phyloP scores from a whole-genome alignment of 37 sponge, comb jelly and placozoan species.

The Theonella swinhoei region DNA sequence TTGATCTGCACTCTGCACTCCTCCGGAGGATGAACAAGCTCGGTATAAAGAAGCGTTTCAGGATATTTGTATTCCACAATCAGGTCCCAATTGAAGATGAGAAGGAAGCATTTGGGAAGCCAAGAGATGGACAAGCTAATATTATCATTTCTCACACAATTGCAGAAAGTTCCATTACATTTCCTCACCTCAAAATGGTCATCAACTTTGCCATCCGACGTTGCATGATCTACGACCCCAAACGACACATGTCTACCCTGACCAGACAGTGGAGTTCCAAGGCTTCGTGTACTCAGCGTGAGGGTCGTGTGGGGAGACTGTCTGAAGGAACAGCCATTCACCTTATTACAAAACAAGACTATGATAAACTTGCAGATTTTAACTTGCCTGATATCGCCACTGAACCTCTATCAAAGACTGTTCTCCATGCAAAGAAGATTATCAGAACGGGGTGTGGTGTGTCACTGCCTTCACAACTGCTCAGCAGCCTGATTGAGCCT shows the following conservation, averaged over 20 bases:
- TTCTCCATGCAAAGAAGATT: constrained; percentile 40
- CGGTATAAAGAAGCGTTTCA: not conserved
- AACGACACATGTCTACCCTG: constrained; percentile 12
- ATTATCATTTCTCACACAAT: constrained; percentile 44
- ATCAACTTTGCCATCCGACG: constrained; percentile 53
- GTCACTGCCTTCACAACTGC: constrained; percentile 17
- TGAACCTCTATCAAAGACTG: constrained; percentile 14
- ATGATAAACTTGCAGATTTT: constrained; percentile 26
- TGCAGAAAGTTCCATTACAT: constrained; percentile 65
- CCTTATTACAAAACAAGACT: constrained; percentile 31
- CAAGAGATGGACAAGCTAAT: constrained; percentile 9
- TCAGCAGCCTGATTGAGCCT: constrained; percentile 23
- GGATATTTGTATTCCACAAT: constrained; percentile 43
- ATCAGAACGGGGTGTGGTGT: not conserved
- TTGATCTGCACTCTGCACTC: constrained; percentile 17
- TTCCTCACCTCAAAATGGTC: constrained; percentile 44
- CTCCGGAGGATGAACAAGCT: not conserved
- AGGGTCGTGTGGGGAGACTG: constrained; percentile 62
- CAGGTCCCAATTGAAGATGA: constrained; percentile 55
- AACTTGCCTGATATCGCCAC: constrained; percentile 40
- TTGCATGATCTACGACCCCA: constrained; percentile 5
- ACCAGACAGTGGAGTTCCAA: constrained; percentile 50
- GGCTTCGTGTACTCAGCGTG: constrained; percentile 57
- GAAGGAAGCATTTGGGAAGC: constrained; percentile 14
- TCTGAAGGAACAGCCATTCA: constrained; percentile 46